Base-by-base conservation (phyloP, 2,113 vertebrate genomes). In the Sarotherodon lohbergeri region DNA sequence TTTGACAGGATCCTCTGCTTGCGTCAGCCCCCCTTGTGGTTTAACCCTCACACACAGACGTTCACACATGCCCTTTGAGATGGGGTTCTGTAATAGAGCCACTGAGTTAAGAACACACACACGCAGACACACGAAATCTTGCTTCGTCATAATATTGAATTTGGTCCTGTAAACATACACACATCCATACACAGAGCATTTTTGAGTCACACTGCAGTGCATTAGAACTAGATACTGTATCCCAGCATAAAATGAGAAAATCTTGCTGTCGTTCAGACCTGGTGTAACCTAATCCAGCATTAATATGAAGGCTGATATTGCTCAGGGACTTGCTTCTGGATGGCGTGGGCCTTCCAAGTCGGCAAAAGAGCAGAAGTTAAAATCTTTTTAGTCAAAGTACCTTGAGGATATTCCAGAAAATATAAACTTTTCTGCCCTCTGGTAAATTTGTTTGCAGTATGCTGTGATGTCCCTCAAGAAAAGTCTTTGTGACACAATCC, bases 1-100 rank as follows among this genome's bases (percentile, higher is more conserved):
- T 95, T 93, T 93, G 94, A 95, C 94, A 91, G 89, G 88, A 94
- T 93, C 90, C 79, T 91, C 82, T 78, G 81, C 91, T 89, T 93
- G 79, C 92, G 88, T 93, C 92, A 94, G 78, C 16, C 29, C 84
- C 92, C 46, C 86, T 86, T 86, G 92, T 94, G 92, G 85, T 90
- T 88, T 84, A 68, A 17, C 55, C 79, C 86, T 88, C 82, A 86
- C 86, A 88, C 80, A 89, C 78, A 90, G 63, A 89, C 56, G n/a
- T 88, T 63, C 85, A 81, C 85, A 80, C 61, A 39, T 19, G 84
- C 52, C 86, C 83, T 85, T 82, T 84, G 88, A 90, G 86, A 91
- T 80, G 82, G 46, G 34, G 24, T 92, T 90, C 86, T 92, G 86
- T 92, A 91, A 92, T 89, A 85, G 59, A 89, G 85, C 82, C 39